Conservation (phyloP, 2,113 vertebrate species). For the Ophthalmolycus amberensis region DNA sequence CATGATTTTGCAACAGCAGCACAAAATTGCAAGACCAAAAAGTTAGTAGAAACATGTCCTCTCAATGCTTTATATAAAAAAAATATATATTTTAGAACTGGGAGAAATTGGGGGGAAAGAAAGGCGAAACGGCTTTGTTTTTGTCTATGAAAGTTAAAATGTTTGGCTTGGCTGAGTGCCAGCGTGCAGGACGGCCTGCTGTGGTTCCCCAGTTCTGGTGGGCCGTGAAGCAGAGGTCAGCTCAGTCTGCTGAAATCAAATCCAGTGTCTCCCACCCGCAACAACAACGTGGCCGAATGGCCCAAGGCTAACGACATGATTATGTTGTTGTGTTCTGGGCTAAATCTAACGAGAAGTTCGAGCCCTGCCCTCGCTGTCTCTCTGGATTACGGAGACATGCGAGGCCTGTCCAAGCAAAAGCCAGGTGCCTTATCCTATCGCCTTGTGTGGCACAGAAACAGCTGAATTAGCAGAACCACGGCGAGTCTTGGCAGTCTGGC, state of each 20-base stretch:
- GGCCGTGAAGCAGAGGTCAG: constrained; percentile 66
- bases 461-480: constrained; percentile 66
- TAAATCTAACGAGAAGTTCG: constrained; percentile 61
- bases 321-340: constrained; percentile 69
- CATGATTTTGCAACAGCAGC: constrained; percentile 65
- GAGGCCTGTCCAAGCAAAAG: constrained; percentile 59
- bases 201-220: constrained; percentile 67
- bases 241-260: constrained; percentile 74
- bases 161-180: constrained; percentile 75
- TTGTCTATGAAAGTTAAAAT: constrained; percentile 74
- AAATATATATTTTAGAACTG: constrained; percentile 47
- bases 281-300: constrained; percentile 70
- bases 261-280: constrained; percentile 68
- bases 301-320: constrained; percentile 66
- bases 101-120: constrained; percentile 50
- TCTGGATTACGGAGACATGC: constrained; percentile 63
- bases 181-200: constrained; percentile 56
- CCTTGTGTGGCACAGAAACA: constrained; percentile 63
- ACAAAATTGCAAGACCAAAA: constrained; percentile 56
- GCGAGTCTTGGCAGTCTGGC: constrained; percentile 41
- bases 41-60: constrained; percentile 50
- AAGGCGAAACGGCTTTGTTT: constrained; percentile 71
- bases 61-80: constrained; percentile 48
- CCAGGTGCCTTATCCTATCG: constrained; percentile 72
- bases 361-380: constrained; percentile 56